These are phyloP conservation scores for Cygnus atratus DNA, from an alignment of 2,113 vertebrate species.

Conservation along the genomic window DNA sequence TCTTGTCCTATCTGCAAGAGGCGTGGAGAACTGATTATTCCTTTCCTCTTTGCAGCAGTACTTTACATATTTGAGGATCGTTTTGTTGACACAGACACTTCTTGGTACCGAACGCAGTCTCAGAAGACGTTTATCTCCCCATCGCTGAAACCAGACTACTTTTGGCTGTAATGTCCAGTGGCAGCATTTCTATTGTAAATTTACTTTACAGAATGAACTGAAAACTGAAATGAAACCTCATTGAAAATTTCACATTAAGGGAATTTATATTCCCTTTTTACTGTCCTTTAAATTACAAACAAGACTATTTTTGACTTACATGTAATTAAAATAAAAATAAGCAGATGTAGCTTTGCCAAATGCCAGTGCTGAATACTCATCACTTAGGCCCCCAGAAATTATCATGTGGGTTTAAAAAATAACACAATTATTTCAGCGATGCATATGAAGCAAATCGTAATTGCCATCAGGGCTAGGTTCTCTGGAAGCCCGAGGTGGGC, in stretches of 20 bases:
- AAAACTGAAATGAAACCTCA: constrained; percentile 38
- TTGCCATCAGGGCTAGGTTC: neutral
- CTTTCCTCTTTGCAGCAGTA: constrained; percentile 26
- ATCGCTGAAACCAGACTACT: neutral
- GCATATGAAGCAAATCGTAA: neutral
- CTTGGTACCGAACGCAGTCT: constrained; percentile 4
- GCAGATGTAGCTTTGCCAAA: neutral
- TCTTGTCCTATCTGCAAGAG: constrained; percentile 23
- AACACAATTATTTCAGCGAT: neutral
- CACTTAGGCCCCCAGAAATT: neutral
- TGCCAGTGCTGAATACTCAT: neutral
- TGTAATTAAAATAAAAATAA: constrained; percentile 38
- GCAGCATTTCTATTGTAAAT: neutral
- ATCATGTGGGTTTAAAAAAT: constrained; percentile 7
- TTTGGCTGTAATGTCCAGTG: neutral
- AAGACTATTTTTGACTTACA: constrained; percentile 7
- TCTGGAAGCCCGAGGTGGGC: neutral
- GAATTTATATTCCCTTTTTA: constrained; percentile 41
- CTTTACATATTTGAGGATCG: neutral
- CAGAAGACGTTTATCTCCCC: constrained; percentile 22
- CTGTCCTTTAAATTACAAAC: constrained; percentile 28
- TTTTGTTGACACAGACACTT: constrained; percentile 34
- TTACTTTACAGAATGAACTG: neutral
- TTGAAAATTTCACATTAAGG: constrained; percentile 1
- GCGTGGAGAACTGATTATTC: constrained; percentile 2